Conservation (phyloP, 2,888 invertebrate genomes). For the Cheilosia vulpina region DNA sequence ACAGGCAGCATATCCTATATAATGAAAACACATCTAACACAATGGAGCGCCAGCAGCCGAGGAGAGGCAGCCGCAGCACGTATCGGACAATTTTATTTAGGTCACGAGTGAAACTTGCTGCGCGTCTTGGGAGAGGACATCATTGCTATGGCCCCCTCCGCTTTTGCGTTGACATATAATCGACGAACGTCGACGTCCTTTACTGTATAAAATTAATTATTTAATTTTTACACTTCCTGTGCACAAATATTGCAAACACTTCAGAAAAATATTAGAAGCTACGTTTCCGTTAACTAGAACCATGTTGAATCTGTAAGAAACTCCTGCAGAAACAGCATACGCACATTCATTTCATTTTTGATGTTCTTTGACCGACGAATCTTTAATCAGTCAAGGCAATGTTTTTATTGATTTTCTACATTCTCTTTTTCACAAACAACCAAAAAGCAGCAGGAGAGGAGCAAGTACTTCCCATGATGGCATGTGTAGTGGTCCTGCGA, state of each 20-base stretch:
- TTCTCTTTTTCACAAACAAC: conserved; percentile 46
- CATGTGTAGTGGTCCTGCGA: conserved; percentile 43
- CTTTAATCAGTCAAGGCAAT: conserved; percentile 73
- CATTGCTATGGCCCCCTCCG: conserved; percentile 19
- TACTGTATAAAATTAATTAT: conserved; percentile 24
- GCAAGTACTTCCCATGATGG: conserved; percentile 26
- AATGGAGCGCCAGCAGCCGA: conserved; percentile 45
- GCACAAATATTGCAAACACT: background rate
- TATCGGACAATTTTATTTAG: conserved; percentile 73
- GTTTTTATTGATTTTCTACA: conserved; percentile 69
- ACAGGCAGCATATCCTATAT: conserved; percentile 51
- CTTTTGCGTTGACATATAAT: conserved; percentile 25
- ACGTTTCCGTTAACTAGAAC: background rate
- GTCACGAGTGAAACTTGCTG: conserved; percentile 73
- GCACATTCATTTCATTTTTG: conserved; percentile 13
- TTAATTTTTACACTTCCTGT: background rate
- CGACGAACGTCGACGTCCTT: conserved; percentile 30
- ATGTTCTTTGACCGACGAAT: conserved; percentile 47
- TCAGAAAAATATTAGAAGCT: background rate
- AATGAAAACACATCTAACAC: conserved; percentile 60
- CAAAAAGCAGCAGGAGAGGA: conserved; percentile 19
- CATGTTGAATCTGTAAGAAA: background rate
- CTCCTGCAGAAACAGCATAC: conserved; percentile 10
- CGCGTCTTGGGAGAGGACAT: conserved; percentile 71
- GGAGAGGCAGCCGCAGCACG: conserved; percentile 57